Conservation (phyloP, 2,113 vertebrate species). For the Genyomyrus donnyi region DNA sequence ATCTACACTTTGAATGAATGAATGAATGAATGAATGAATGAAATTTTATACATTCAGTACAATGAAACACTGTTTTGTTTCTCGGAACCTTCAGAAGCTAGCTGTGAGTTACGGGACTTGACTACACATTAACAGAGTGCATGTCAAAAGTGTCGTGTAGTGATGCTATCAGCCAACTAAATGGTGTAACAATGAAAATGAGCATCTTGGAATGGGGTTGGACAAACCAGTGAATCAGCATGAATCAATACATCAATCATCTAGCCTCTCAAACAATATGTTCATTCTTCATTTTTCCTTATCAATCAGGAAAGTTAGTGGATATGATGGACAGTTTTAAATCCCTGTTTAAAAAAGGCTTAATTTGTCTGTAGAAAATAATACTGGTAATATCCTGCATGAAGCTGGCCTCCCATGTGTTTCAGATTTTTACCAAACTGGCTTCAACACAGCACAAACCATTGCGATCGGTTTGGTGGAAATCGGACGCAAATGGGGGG, state of each 20-base stretch:
- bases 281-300: background rate
- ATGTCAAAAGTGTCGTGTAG: background rate
- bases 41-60: too few relatives aligned
- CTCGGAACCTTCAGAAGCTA: background rate
- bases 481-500: too few relatives aligned
- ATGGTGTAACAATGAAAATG: background rate
- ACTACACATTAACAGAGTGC: background rate
- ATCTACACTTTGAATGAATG: background rate
- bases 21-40: background rate
- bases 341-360: background rate
- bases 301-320: background rate
- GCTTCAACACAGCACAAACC: too few relatives aligned
- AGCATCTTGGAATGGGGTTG: background rate
- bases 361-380: background rate
- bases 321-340: background rate
- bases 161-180: background rate
- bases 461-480: too few relatives aligned
- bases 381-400: background rate
- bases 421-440: too few relatives aligned
- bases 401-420: too few relatives aligned
- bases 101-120: background rate
- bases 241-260: background rate
- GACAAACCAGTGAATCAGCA: background rate
- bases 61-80: background rate
- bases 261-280: background rate